Percentiles rank a stretch among this genome's conserved stretches.
These are phyloP conservation scores for Agrilus cyanescens DNA, from an alignment of 2,888 invertebrate species.

Conservation along the genomic window DNA sequence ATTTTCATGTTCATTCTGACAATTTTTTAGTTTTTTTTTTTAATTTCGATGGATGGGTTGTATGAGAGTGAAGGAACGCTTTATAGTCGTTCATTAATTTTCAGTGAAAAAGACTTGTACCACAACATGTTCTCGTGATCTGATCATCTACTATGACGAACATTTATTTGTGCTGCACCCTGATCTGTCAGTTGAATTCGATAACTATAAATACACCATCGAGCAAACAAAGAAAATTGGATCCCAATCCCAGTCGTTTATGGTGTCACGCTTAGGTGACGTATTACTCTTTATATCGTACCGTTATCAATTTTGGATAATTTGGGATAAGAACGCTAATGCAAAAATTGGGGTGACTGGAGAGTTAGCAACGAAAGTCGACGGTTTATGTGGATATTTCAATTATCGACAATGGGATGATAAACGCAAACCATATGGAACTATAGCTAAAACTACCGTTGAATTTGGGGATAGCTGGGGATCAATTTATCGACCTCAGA, in stretches of 20 bases:
- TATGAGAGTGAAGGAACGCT: neutral
- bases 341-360: constrained; percentile 57
- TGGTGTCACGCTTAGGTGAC: constrained; percentile 56
- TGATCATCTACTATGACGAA: constrained; percentile 51
- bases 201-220: constrained; percentile 50
- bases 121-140: constrained; percentile 46
- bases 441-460: constrained; percentile 44
- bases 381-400: constrained; percentile 71
- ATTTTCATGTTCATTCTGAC: no score
- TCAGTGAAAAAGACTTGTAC: constrained; percentile 55
- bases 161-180: constrained; percentile 48
- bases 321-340: constrained; percentile 52
- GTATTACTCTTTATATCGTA: constrained; percentile 56
- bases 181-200: constrained; percentile 53
- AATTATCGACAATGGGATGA: constrained; percentile 57
- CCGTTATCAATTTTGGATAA: constrained; percentile 60
- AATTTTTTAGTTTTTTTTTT: no score
- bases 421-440: constrained; percentile 57
- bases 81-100: constrained; percentile 14
- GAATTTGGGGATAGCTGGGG: constrained; percentile 73
- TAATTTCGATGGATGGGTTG: no score
- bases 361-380: constrained; percentile 49
- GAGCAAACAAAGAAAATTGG: constrained; percentile 50
- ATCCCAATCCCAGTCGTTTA: constrained; percentile 46
- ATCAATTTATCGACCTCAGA: constrained; percentile 36